Conservation (phyloP, 2,797 vertebrate genomes). For the Sebastes flavidus region DNA sequence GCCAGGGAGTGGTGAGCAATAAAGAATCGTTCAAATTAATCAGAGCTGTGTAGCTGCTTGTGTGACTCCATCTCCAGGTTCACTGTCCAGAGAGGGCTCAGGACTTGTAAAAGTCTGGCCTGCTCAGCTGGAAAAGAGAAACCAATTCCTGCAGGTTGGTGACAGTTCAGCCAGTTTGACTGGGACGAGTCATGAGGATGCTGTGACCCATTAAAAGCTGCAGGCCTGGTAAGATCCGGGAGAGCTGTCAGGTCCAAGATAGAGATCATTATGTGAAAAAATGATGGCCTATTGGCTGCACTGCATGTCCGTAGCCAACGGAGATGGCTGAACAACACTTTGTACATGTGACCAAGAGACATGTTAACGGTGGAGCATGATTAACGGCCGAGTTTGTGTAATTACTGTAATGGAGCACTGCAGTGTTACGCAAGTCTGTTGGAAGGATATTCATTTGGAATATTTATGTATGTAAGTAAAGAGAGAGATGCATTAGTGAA, state of each 20-base stretch:
- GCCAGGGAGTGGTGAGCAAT: slow-evolving; percentile 41
- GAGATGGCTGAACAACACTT: slow-evolving; percentile 22
- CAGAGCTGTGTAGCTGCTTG: slow-evolving; percentile 11
- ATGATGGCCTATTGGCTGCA: slow-evolving; percentile 11
- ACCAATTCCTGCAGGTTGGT: not conserved
- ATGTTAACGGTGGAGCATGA: slow-evolving; percentile 34
- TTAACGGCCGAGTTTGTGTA: slow-evolving; percentile 37
- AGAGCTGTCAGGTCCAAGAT: slow-evolving; percentile 20
- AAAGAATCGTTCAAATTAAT: slow-evolving; percentile 35
- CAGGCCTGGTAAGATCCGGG: slow-evolving; percentile 6
- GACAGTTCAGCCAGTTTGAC: not conserved
- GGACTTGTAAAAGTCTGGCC: not conserved
- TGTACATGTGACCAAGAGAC: slow-evolving; percentile 38
- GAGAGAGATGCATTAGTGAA: not conserved
- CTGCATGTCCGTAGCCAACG: not conserved
- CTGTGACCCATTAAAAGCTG: slow-evolving; percentile 21
- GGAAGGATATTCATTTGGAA: slow-evolving; percentile 21
- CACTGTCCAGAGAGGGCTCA: not conserved
- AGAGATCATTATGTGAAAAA: slow-evolving; percentile 40
- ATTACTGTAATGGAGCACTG: slow-evolving; percentile 60
- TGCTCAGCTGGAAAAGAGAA: not conserved
- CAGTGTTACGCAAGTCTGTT: slow-evolving; percentile 30
- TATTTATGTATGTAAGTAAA: slow-evolving; percentile 16
- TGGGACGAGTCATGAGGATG: slow-evolving; percentile 10
- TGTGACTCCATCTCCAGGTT: slow-evolving; percentile 22